Conservation (phyloP, 2,113 vertebrate species). For the Limnothrissa miodon region DNA sequence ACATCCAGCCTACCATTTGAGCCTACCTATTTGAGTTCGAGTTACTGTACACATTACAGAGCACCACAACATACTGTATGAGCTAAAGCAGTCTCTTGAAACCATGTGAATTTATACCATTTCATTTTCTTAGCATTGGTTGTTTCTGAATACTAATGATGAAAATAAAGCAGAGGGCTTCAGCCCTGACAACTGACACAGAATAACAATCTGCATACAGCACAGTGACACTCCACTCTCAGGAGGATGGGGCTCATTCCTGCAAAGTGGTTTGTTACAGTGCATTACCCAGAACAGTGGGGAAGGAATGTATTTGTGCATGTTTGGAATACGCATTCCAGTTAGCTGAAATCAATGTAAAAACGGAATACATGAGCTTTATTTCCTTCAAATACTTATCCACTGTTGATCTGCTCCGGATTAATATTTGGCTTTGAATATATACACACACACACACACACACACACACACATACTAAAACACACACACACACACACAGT, state of each 20-base stretch:
- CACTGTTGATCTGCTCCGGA: background rate
- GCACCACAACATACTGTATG: too few species aligned
- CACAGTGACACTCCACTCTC: background rate
- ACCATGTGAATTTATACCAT: background rate
- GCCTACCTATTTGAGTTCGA: too few species aligned
- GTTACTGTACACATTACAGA: background rate
- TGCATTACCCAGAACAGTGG: background rate
- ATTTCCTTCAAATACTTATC: background rate
- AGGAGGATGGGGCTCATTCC: background rate
- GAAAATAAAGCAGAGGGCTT: background rate
- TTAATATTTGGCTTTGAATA: background rate
- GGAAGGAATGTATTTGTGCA: background rate
- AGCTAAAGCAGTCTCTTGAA: background rate
- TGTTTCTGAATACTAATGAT: background rate
- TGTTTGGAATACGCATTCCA: background rate
- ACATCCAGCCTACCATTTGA: too few species aligned
- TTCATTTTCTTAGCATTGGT: background rate
- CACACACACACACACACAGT: background rate
- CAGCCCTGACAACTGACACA: background rate
- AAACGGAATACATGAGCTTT: background rate
- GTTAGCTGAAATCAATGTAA: background rate
- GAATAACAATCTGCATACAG: too few species aligned
- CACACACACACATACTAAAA: background rate
- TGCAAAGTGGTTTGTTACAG: constrained; percentile 2
- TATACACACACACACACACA: background rate